A percentile compares a stretch with the other conserved stretches of the same genome.
These are phyloP conservation scores for Caenorhabditis elegans DNA, from an alignment of 1,140 invertebrate genomes.

Conservation along the genomic window DNA sequence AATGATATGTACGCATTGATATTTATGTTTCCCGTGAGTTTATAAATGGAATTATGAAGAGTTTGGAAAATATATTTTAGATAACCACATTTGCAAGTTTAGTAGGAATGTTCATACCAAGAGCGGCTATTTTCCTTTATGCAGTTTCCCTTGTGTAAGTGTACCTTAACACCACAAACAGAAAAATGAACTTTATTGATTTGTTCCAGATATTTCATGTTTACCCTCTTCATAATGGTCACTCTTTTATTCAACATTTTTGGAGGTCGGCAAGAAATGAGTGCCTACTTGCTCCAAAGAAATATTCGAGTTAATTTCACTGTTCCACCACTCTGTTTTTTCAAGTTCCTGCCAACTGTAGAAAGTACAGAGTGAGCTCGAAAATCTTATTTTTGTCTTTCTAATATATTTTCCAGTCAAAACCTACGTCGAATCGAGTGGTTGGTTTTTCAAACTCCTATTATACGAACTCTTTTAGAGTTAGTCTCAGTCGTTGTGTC, in stretches of 20 bases:
- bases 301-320: constrained; percentile 35
- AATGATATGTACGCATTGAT: constrained; percentile 61
- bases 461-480: constrained; percentile 56
- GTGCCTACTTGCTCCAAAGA: constrained; percentile 48
- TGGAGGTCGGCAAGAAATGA: constrained; percentile 53
- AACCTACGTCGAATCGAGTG: constrained; percentile 60
- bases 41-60: background rate
- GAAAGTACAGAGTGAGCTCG: constrained; percentile 53
- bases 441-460: constrained; percentile 61
- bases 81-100: constrained; percentile 58
- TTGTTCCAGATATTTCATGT: constrained; percentile 51
- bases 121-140: constrained; percentile 59
- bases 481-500: constrained; percentile 60
- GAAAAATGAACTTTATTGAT: background rate
- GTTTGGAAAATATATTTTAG: too few relatives aligned
- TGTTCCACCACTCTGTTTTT: constrained; percentile 46
- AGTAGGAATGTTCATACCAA: constrained; percentile 61
- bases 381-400: background rate
- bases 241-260: constrained; percentile 60
- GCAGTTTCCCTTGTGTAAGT: constrained; percentile 61
- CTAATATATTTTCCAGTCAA: constrained; percentile 43
- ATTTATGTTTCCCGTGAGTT: constrained; percentile 61
- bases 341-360: constrained; percentile 51
- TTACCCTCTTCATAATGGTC: constrained; percentile 56
- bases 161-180: too few relatives aligned